A percentile compares a stretch with the other conserved stretches of the same genome.
Conservation (phyloP, 2,888 invertebrate genomes). For the Sinotaia quadrata region DNA sequence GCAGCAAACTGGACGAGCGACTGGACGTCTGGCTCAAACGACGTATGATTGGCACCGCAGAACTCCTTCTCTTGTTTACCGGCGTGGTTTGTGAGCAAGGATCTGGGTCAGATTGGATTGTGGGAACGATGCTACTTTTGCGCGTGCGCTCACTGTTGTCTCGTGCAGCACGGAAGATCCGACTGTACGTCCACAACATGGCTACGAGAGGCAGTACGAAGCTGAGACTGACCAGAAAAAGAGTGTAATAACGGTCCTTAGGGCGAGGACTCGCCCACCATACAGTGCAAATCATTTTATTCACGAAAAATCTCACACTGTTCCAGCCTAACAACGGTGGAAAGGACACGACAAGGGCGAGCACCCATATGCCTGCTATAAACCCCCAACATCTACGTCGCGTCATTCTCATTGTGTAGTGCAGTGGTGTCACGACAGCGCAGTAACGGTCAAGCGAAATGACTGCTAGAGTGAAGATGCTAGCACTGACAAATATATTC, state of each 20-base stretch:
- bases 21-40: conserved; percentile 87
- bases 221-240: conserved; percentile 72
- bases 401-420: conserved; percentile 77
- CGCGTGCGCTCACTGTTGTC: conserved; percentile 80
- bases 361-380: conserved; percentile 72
- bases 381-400: conserved; percentile 71
- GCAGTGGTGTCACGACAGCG: conserved; percentile 79
- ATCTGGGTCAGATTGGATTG: conserved; percentile 42
- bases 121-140: conserved; percentile 73
- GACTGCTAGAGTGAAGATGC: conserved; percentile 78
- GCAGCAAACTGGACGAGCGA: conserved; percentile 76
- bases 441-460: conserved; percentile 80
- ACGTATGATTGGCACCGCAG: conserved; percentile 55
- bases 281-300: conserved; percentile 63
- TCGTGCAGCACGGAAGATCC: conserved; percentile 81
- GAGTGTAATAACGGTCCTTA: conserved; percentile 67
- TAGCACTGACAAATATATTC: conserved; percentile 76
- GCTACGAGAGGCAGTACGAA: conserved; percentile 74
- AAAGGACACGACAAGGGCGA: conserved; percentile 71
- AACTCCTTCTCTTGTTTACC: conserved; percentile 49
- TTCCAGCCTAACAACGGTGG: conserved; percentile 70
- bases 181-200: conserved; percentile 81
- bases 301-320: conserved; percentile 56
- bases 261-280: conserved; percentile 55
- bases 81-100: conserved; percentile 41